A percentile compares a stretch with the other conserved stretches of the same genome.
Conservation (phyloP, 2,113 vertebrate species). For the Felis chaus region DNA sequence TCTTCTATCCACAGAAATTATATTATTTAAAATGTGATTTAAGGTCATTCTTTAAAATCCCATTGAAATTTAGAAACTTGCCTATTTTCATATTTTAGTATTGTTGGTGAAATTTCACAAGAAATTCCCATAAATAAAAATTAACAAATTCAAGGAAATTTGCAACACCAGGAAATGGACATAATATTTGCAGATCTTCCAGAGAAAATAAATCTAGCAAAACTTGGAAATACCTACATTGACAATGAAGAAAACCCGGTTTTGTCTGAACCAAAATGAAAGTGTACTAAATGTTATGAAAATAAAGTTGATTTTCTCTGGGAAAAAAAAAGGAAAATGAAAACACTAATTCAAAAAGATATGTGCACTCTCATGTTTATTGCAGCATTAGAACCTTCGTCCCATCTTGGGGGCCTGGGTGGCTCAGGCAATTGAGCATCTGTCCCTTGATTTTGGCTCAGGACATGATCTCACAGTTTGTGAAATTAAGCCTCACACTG, state of each 20-base stretch:
- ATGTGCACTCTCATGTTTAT: neutral
- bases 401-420: neutral
- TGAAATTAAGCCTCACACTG: too few relatives aligned
- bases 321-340: neutral
- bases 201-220: constrained; percentile 23
- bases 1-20: neutral
- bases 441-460: too few relatives aligned
- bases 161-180: neutral
- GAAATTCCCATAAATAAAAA: neutral
- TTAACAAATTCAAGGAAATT: neutral
- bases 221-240: neutral
- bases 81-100: neutral
- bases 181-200: neutral
- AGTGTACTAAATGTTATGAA: neutral
- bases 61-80: neutral
- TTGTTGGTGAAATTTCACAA: constrained; percentile 4
- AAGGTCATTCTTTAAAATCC: neutral
- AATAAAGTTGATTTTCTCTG: neutral
- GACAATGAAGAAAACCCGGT: neutral
- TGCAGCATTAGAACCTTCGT: neutral
- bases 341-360: neutral
- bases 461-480: too few relatives aligned
- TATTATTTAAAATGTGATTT: neutral
- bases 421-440: too few relatives aligned
- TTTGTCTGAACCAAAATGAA: neutral